phyloP scores from a whole-genome alignment of 2,113 vertebrate genomes.

The Osmerus eperlanus region DNA sequence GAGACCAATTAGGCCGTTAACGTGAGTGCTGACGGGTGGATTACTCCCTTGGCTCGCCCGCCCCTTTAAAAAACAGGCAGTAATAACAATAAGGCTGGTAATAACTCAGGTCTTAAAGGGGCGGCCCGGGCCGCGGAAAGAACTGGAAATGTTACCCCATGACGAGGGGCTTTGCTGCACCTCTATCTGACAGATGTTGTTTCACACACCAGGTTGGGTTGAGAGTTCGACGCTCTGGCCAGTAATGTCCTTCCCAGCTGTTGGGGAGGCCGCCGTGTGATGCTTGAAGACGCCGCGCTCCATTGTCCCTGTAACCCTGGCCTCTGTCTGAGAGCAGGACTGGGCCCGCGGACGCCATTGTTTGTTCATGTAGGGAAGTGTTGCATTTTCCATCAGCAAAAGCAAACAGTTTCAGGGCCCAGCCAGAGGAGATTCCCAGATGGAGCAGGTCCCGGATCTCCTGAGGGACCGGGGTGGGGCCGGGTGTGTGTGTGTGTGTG shows the following conservation, averaged over 20 bases:
- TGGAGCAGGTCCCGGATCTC: conserved; percentile 9
- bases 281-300: conserved; percentile 51
- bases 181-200: conserved; percentile 34
- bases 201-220: background rate
- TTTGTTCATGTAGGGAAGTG: conserved; percentile 54
- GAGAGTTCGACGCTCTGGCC: background rate
- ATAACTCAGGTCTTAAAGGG: conserved; percentile 50
- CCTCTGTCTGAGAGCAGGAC: conserved; percentile 52
- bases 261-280: conserved; percentile 4
- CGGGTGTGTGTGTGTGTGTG: background rate
- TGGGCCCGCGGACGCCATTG: conserved; percentile 45
- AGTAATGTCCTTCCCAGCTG: conserved; percentile 69
- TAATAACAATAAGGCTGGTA: conserved; percentile 63
- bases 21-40: conserved; percentile 68
- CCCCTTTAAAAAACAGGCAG: conserved; percentile 63
- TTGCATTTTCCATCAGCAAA: conserved; percentile 50
- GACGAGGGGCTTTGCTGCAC: background rate
- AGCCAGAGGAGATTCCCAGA: conserved; percentile 33
- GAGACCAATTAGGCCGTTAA: conserved; percentile 72
- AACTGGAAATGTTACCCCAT: background rate
- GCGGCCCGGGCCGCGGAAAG: conserved; percentile 36
- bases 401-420: conserved; percentile 14
- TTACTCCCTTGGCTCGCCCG: conserved; percentile 58
- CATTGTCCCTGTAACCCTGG: conserved; percentile 48
- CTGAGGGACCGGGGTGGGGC: background rate